Evolutionary conservation across 2,113 vertebrate species (phyloP), one percentile per base, ranked within the genome.

Genomic region (Vanacampus margaritifer): DNA sequence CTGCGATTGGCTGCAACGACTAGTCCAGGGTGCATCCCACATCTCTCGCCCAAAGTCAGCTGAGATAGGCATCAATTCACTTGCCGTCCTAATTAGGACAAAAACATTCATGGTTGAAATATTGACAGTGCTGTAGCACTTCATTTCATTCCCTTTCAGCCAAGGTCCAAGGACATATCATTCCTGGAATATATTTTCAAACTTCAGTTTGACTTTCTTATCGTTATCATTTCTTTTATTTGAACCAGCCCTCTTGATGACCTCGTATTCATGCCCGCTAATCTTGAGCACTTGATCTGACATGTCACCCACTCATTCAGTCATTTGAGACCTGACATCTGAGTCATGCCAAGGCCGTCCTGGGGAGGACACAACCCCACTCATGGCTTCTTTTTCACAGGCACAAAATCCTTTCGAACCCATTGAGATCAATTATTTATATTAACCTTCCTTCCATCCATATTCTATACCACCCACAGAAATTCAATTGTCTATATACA

Each of bases 251-350:
- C 37, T 35, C 3, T n/a, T 32, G 61, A 69, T 66, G 51, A 6
- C n/a, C 13, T 53, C 19, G 48, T 21, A 48, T 63, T 36, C 32
- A 10, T 37, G 43, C 17, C 41, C 39, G 35, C 68, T 57, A 28
- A 48, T 21, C n/a, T 28, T 50, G 7, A 64, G 5, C 68, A 24
- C 68, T 68, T 79, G 76, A 64, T 79, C 60, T 69, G 26, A 63
- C 54, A 76, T 68, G 73, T 82, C 57, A 74, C 24, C 64, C 57
- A 36, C 36, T 10, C 54, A 17, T 32, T 5, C 7, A 12, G 74
- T 58, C 60, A 76, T 76, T 67, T 61, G 75, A 23, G 67, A 74
- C 24, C 24, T 61, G 72, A 61, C 35, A 41, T 63, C 19, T 26
- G 19, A 41, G 45, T 64, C 54, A 66, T 48, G 32, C 16, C 45